phyloP scores from a whole-genome alignment of 2,888 invertebrate species.

The Eubasilissa splendida region DNA sequence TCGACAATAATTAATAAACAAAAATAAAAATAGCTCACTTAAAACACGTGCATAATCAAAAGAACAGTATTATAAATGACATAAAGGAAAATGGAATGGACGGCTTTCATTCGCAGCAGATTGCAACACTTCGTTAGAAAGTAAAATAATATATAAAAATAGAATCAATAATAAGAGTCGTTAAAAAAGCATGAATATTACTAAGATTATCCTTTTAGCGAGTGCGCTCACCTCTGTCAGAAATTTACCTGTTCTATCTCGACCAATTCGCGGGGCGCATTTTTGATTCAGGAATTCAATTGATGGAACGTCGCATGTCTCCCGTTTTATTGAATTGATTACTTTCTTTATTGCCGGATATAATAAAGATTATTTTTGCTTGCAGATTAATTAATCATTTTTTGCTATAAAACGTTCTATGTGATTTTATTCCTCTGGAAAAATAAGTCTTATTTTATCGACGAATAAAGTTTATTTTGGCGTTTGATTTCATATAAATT shows the following conservation, averaged over 20 bases:
- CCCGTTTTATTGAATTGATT: not conserved
- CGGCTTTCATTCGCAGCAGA: no score
- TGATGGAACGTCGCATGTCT: not conserved
- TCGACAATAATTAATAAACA: no score
- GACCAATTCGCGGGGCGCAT: conserved; percentile 8
- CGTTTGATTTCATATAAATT: not conserved
- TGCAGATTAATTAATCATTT: not conserved
- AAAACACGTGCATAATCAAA: no score
- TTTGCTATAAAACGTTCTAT: not conserved
- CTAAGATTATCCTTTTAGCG: not conserved
- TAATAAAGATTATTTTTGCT: not conserved
- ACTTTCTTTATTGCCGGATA: not conserved
- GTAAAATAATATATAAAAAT: no score
- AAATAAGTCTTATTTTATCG: not conserved
- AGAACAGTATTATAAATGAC: no score
- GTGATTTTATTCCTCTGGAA: not conserved
- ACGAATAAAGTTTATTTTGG: not conserved
- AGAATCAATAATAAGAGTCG: no score
- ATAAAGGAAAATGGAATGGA: no score
- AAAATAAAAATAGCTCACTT: no score
- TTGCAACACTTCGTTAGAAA: no score
- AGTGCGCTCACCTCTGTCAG: not conserved
- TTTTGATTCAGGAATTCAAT: not conserved
- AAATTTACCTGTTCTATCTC: conserved; percentile 6
- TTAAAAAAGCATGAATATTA: no score